A percentile compares a stretch with the other conserved stretches of the same genome.
These are phyloP conservation scores for Sylvia borin DNA, from an alignment of 2,797 vertebrate species.

Conservation along the genomic window DNA sequence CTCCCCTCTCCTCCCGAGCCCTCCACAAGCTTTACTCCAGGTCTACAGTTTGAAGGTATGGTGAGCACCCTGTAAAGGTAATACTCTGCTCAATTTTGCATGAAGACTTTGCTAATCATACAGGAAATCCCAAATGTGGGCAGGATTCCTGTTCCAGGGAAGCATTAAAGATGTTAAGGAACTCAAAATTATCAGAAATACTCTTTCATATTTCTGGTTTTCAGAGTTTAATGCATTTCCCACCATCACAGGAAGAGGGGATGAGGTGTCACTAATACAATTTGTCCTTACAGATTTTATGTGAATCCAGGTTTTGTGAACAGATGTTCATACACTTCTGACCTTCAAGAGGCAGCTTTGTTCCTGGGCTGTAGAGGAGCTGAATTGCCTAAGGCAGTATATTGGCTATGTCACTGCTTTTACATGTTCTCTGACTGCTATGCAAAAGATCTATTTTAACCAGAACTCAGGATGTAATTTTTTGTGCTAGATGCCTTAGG, in stretches of 20 bases:
- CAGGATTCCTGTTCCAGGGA: background rate
- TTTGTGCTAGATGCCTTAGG: background rate
- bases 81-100: background rate
- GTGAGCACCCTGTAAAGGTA: background rate
- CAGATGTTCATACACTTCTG: background rate
- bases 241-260: background rate
- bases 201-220: background rate
- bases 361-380: background rate
- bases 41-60: background rate
- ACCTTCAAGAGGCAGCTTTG: background rate
- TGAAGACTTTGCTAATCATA: background rate
- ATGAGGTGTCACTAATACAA: background rate
- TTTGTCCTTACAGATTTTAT: background rate
- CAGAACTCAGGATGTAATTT: background rate
- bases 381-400: background rate
- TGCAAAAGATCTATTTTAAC: background rate
- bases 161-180: background rate
- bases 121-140: background rate
- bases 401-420: background rate
- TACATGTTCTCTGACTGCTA: background rate
- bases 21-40: background rate
- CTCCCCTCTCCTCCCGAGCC: background rate
- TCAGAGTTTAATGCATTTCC: background rate
- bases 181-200: background rate
- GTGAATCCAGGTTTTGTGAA: background rate